These are phyloP conservation scores for Cyrtorhinus lividipennis DNA, from an alignment of 1,140 invertebrate species.

Conservation along the genomic window DNA sequence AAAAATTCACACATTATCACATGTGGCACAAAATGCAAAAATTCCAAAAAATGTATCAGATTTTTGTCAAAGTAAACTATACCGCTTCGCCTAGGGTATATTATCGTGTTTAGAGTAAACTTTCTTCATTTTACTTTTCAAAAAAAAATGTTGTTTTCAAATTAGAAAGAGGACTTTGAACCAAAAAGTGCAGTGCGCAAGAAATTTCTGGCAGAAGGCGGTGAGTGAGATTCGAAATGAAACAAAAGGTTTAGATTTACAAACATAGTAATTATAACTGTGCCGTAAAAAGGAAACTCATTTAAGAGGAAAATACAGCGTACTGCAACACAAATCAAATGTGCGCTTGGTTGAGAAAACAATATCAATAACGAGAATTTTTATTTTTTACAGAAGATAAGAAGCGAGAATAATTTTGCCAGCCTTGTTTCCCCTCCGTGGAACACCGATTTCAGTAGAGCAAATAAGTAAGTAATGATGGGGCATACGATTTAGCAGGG, in stretches of 20 bases:
- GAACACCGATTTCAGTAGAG: no score
- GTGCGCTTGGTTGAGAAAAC: constrained; percentile 16
- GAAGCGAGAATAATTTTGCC: not conserved
- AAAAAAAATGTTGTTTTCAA: not conserved
- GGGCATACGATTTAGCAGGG: no score
- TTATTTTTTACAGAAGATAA: constrained; percentile 11
- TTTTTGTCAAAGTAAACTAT: no score
- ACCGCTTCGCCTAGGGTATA: no score
- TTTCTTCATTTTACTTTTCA: not conserved
- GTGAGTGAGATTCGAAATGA: constrained; percentile 15
- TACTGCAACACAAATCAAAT: constrained; percentile 16
- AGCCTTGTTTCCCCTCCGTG: no score
- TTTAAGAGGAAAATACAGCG: constrained; percentile 33
- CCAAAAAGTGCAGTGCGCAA: constrained; percentile 9
- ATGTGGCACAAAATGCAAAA: constrained; percentile 9
- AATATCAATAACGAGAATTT: constrained; percentile 14
- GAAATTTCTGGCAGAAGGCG: constrained; percentile 1
- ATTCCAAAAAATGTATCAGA: constrained; percentile 9
- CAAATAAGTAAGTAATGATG: no score
- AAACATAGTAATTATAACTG: constrained; percentile 29
- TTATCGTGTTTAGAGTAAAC: no score
- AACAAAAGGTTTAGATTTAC: constrained; percentile 16
- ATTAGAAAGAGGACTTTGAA: constrained; percentile 1
- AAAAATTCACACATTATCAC: constrained; percentile 2
- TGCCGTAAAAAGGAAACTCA: constrained; percentile 51